Evolutionary conservation across 1,140 invertebrate genomes (phyloP).

Genomic region (Tetramorium simillimum): DNA sequence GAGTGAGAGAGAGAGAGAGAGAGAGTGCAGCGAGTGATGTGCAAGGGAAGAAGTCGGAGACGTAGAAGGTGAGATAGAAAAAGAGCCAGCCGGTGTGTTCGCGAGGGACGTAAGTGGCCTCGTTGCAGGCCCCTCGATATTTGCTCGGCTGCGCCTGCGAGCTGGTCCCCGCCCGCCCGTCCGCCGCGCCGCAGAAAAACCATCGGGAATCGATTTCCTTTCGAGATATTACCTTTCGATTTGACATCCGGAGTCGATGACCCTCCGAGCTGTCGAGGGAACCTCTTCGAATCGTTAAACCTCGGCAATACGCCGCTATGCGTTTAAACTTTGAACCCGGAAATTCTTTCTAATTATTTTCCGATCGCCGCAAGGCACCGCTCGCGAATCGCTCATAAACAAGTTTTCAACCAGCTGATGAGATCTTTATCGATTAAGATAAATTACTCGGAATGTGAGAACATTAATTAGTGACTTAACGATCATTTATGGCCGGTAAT

Average conservation of each 20-base stretch:
- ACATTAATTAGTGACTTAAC: conserved; percentile 4
- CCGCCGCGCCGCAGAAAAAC: conserved; percentile 43
- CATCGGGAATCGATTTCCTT: conserved; percentile 47
- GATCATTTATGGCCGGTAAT: background rate
- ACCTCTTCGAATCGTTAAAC: conserved; percentile 38
- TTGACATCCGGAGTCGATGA: conserved; percentile 59
- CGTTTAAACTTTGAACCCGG: conserved; percentile 13
- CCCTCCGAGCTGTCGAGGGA: conserved; percentile 53
- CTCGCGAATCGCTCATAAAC: background rate
- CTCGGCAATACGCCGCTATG: conserved; percentile 28
- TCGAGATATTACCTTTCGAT: conserved; percentile 66
- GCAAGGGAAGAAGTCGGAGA: background rate
- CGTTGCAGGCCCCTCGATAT: conserved; percentile 75
- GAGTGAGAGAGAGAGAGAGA: conserved; percentile 21
- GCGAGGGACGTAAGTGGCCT: conserved; percentile 72
- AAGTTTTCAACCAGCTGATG: background rate
- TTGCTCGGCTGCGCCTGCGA: conserved; percentile 49
- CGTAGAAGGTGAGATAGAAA: conserved; percentile 48
- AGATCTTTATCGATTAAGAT: conserved; percentile 4
- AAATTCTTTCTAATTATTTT: conserved; percentile 23
- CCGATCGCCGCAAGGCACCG: background rate
- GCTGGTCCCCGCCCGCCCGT: conserved; percentile 30
- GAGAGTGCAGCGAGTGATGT: conserved; percentile 7
- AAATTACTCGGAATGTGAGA: background rate
- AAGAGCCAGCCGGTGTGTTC: conserved; percentile 66